Base-by-base conservation (phyloP, 2,888 invertebrate genomes). In the Thereva unica region DNA sequence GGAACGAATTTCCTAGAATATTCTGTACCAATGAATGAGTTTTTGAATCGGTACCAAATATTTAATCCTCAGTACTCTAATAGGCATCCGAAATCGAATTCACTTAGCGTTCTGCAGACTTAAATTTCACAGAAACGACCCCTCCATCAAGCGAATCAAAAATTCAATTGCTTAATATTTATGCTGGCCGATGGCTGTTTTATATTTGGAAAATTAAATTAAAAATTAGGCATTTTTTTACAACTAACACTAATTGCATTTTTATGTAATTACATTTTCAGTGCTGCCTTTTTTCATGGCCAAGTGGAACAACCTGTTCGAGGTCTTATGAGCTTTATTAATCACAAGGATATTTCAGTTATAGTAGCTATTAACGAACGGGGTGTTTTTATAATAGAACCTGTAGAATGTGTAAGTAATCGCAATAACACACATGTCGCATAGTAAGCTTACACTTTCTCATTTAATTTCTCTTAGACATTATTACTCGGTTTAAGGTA, bases 211-310 rank as follows among this genome's bases (percentile, higher is more conserved):
- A n/a, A n/a, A n/a, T n/a, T n/a, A n/a, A n/a, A n/a, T n/a, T n/a
- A n/a, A n/a, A n/a, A n/a, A n/a, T n/a, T n/a, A n/a, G n/a, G n/a
- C n/a, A n/a, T n/a, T n/a, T n/a, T n/a, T 23, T 23, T 42, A 42
- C 42, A 42, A 42, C 42, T 6, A 42, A 2, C 42, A 8, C 42
- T 42, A 49, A 10, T 52, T 3, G 23, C 34, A 9, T 8, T 34
- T 52, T 49, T 38, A 68, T 45, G n/a, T 55, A 12, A 12, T 4
- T 47, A 53, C 41, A 42, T 54, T 66, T 70, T 56, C 81, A 94
- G 95, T 64, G 91, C 93, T 69, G 95, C 95, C 34, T 96, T 94
- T 83, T 97, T 97, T 82, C 92, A 92, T 83, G 96, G 95, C 6
- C 95, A 95, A 83, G 90, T 97, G 64, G 96, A 97, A 80, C 92